Base-by-base conservation (phyloP, 1,140 invertebrate genomes). In the Bombus turneri region DNA sequence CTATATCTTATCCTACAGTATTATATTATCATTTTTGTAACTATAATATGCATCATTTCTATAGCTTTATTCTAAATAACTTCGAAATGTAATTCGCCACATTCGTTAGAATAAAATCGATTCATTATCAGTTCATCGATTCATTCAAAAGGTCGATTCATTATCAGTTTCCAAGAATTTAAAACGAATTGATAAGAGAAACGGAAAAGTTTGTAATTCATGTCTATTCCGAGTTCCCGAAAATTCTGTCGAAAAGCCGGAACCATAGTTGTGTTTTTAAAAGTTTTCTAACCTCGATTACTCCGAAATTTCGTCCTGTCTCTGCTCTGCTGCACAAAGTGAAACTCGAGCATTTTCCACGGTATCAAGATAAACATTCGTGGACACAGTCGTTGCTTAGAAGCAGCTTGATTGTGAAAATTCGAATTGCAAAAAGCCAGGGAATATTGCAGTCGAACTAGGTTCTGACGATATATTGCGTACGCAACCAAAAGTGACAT, bases 281-380 rank as follows among this genome's bases (percentile, higher is more conserved):
- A 77, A 83, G 81, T 83, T 83, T n/a, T 12, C 71, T 41, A 34
- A 57, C 22, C 80, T 28, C 2, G 18, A 37, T 5, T 10, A 41
- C 43, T 53, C 6, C 5, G 73, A 66, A 83, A 83, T 77, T 77
- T 78, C 18, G 81, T 53, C 34, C 22, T 12, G 34, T 1, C 41
- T 3, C 6, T 12, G n/a, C 13, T 31, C 10, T 13, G 64, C 41
- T 77, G 34, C 22, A 22, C 59, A 68, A 6, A 57, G 43, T 18
- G 79, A 31, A 74, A 39, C 79, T 28, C 37, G 43, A 39, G 43
- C 47, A 77, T 77, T 83, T 78, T 43, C 74, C 37, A 69, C 59
- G 64, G 81, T 78, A 57, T 83, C 81, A 78, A 83, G 81, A 83
- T 62, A 85, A 85, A 85, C 83, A 85, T 62, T 72, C 76, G 53